Base-by-base conservation (phyloP, 2,113 vertebrate genomes). In the Charadrius vociferus region DNA sequence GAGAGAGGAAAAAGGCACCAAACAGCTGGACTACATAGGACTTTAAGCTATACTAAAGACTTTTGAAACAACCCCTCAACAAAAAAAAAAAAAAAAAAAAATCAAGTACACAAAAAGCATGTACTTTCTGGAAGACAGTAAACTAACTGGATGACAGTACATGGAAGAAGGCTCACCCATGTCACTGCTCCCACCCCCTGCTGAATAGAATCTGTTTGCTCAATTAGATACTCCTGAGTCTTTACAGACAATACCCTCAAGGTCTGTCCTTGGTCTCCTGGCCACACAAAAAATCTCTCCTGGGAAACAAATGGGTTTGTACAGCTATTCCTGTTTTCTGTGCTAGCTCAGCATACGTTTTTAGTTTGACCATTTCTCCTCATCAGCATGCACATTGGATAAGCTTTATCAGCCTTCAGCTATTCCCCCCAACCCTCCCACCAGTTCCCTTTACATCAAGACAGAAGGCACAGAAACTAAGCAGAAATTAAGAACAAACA, bases 261-360 rank as follows among this genome's bases (percentile, higher is more conserved):
- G 74, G 74, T 89, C 74, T 94, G 62, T 73, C 86, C 71, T 96
- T 94, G 89, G 78, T 61, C 62, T 93, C 65, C 88, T 52, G 58
- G 52, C 87, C 96, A 96, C 1, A 4, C 24, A 95, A 77, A 86
- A 89, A 93, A 45, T 17, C 70, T 80, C 94, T 85, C 91, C 50
- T 37, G 77, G 74, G 89, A 96, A 91, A 94, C 66, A 87, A 95
- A 90, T 62, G 66, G 30, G 41, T 88, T 86, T 63, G 74, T 77
- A 85, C 37, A 95, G 89, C 81, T 77, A 82, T 66, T 84, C 52
- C 58, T 70, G 61, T 52, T 91, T 89, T 82, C 83, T 94, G 53
- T 72, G 81, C 73, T 75, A 89, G 70, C 86, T 95, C 91, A 96
- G 88, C 88, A 91, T 1, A 21, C 12, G 30, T 36, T 21, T 61